A percentile compares a stretch with the other conserved stretches of the same genome.
phyloP scores from a whole-genome alignment of 2,113 vertebrate genomes.

The Heterocephalus glaber region DNA sequence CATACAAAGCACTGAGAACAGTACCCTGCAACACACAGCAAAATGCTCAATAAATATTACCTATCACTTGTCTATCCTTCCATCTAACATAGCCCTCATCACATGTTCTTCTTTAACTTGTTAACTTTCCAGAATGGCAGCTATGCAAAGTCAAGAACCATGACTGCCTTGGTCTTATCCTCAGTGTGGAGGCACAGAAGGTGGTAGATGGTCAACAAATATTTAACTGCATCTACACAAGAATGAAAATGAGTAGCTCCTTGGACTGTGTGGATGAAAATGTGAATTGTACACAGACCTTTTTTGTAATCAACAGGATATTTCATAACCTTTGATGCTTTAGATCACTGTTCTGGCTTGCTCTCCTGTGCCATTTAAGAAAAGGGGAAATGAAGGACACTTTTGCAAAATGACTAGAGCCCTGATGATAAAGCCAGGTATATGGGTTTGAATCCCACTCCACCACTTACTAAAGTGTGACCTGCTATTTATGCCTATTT shows the following conservation, averaged over 20 bases:
- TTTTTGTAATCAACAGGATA: constrained; percentile 78
- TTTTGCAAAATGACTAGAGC: not conserved
- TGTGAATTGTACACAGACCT: constrained; percentile 77
- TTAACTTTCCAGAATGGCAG: constrained; percentile 4
- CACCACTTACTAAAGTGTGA: not conserved
- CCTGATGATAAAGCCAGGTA: not conserved
- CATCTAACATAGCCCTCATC: not conserved
- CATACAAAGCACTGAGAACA: not conserved
- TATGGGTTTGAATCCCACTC: not conserved
- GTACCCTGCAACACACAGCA: not conserved
- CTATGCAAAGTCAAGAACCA: not conserved
- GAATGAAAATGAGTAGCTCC: constrained; percentile 71
- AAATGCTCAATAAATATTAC: not conserved
- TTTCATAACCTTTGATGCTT: constrained; percentile 77
- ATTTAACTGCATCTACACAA: constrained; percentile 46
- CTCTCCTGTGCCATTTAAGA: constrained; percentile 57
- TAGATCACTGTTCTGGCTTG: constrained; percentile 75
- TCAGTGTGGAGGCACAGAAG: not conserved
- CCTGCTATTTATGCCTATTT: not conserved
- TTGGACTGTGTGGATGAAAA: constrained; percentile 78
- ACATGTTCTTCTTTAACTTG: not conserved
- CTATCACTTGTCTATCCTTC: not conserved
- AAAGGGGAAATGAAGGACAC: not conserved
- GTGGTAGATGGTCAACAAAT: not conserved
- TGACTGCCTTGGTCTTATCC: not conserved